Conservation (phyloP, 2,113 vertebrate species). For the Machaerirhynchus nigripectus region DNA sequence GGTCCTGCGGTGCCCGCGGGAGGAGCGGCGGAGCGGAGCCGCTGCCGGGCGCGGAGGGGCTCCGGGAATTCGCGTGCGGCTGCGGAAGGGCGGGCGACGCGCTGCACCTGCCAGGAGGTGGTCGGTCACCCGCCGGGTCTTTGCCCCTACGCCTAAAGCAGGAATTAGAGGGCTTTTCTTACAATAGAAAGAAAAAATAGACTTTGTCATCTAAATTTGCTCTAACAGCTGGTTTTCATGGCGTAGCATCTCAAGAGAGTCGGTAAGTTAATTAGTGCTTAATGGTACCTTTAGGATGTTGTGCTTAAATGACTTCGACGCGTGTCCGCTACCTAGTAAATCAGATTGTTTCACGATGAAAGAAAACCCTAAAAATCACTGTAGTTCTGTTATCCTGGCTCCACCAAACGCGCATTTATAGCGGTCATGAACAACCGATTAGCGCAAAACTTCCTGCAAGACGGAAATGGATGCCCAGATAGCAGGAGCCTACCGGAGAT, state of each 20-base stretch:
- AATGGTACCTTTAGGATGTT: neutral
- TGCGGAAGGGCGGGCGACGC: neutral
- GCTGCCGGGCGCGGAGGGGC: neutral
- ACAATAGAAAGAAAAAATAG: neutral
- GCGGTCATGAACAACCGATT: neutral
- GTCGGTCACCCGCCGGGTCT: neutral
- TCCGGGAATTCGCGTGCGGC: neutral
- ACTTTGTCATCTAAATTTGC: neutral
- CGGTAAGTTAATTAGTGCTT: neutral
- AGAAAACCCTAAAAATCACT: neutral
- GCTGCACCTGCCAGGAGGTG: neutral
- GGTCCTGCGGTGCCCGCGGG: neutral
- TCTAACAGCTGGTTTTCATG: neutral
- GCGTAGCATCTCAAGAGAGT: neutral
- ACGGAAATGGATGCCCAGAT: neutral
- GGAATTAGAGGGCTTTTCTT: neutral
- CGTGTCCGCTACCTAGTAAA: neutral
- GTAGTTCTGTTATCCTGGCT: neutral
- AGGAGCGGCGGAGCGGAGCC: neutral
- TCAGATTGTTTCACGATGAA: neutral
- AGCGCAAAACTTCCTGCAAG: slow-evolving; percentile 9
- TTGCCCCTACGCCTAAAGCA: neutral
- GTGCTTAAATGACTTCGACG: neutral
- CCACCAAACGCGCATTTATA: neutral
- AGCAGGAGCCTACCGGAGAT: neutral